Conservation (phyloP, 1,140 invertebrate genomes). For the Mylabris phalerata region DNA sequence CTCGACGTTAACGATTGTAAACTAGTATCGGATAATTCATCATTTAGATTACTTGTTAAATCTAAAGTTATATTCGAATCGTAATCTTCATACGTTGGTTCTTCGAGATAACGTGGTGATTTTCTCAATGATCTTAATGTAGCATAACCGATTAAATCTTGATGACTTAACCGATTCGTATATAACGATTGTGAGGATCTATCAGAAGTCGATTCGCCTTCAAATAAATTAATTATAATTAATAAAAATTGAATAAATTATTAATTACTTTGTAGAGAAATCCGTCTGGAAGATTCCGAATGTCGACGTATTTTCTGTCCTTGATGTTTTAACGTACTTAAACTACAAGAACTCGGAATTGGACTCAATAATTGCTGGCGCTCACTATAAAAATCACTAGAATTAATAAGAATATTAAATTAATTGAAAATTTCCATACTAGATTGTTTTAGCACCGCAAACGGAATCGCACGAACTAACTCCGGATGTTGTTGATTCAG, state of each 20-base stretch:
- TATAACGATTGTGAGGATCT: conserved; percentile 36
- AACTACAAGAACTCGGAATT: conserved; percentile 69
- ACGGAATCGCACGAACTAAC: conserved; percentile 71
- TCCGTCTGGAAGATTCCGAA: conserved; percentile 44
- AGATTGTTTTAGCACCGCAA: conserved; percentile 46
- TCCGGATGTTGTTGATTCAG: conserved; percentile 71
- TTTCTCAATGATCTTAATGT: conserved; percentile 63
- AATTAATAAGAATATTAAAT: neutral
- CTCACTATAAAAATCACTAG: conserved; percentile 15
- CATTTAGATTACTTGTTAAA: neutral
- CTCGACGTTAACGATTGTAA: neutral
- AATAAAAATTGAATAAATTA: neutral
- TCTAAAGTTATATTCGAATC: neutral
- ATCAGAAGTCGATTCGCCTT: conserved; percentile 31
- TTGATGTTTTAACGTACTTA: conserved; percentile 41
- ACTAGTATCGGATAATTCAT: neutral
- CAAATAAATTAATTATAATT: conserved; percentile 9
- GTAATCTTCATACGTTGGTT: conserved; percentile 4
- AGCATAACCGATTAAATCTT: conserved; percentile 75
- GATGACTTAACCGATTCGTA: conserved; percentile 55
- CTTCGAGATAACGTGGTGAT: conserved; percentile 6
- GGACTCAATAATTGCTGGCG: conserved; percentile 55
- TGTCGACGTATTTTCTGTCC: conserved; percentile 35
- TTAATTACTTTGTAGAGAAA: conserved; percentile 48
- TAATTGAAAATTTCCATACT: conserved; percentile 41